phyloP scores from a whole-genome alignment of 2,113 vertebrate genomes.

The Misgurnus anguillicaudatus region DNA sequence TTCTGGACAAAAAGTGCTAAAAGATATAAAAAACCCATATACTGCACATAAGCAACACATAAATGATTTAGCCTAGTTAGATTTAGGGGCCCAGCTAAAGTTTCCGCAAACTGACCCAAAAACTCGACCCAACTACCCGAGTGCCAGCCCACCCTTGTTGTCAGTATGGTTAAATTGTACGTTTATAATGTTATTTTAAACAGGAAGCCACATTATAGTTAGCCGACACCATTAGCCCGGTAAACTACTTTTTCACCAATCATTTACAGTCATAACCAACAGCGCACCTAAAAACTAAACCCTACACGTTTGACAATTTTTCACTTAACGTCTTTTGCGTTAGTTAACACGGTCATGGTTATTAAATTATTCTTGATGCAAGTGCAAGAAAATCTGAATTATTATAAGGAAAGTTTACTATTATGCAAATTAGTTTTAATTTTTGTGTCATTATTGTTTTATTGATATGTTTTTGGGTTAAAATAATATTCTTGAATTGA shows the following conservation, averaged over 20 bases:
- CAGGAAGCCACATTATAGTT: slow-evolving; percentile 20
- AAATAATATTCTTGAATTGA: too few relatives aligned
- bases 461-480: not conserved
- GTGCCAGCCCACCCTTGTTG: too few relatives aligned
- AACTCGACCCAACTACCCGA: too few relatives aligned
- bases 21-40: too few relatives aligned
- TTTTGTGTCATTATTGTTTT: not conserved
- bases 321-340: not conserved
- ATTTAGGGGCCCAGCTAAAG: too few relatives aligned
- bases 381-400: not conserved
- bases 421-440: not conserved
- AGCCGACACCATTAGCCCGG: not conserved
- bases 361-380: not conserved
- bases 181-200: not conserved
- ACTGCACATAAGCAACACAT: too few relatives aligned
- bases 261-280: slow-evolving; percentile 30
- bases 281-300: not conserved
- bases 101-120: too few relatives aligned
- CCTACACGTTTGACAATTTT: not conserved
- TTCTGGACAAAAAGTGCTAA: too few relatives aligned
- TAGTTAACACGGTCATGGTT: not conserved
- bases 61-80: too few relatives aligned
- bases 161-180: not conserved
- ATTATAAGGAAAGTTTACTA: not conserved
- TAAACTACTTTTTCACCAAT: not conserved